These are phyloP conservation scores for Drosophila diplacantha DNA, from an alignment of 2,888 invertebrate genomes.

Conservation along the genomic window DNA sequence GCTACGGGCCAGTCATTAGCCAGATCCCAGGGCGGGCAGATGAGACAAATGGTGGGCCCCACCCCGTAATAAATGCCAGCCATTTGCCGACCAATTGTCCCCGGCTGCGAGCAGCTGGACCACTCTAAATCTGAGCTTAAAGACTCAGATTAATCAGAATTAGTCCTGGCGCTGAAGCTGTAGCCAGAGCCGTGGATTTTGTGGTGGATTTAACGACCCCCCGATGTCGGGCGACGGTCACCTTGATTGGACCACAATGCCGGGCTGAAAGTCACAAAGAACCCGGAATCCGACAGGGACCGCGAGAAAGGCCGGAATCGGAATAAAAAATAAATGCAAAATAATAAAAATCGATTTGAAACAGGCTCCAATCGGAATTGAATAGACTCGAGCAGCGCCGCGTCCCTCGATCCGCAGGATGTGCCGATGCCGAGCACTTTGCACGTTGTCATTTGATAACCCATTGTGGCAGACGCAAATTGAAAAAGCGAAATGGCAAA, in stretches of 20 bases:
- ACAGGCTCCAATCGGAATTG: conserved; percentile 71
- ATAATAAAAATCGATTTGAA: conserved; percentile 70
- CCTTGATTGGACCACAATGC: conserved; percentile 38
- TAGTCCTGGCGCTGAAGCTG: conserved; percentile 22
- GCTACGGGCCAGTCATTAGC: conserved; percentile 58
- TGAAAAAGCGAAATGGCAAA: conserved; percentile 61
- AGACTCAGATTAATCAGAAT: conserved; percentile 52
- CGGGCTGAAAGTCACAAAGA: conserved; percentile 23
- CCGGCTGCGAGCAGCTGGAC: conserved; percentile 35
- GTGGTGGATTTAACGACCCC: conserved; percentile 31
- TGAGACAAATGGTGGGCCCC: conserved; percentile 45
- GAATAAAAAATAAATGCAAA: conserved; percentile 49
- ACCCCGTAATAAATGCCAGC: conserved; percentile 53
- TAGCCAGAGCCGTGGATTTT: conserved; percentile 23
- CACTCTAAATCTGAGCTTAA: conserved; percentile 41
- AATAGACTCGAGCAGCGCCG: conserved; percentile 51
- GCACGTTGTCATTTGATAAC: conserved; percentile 73
- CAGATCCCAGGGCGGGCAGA: conserved; percentile 6
- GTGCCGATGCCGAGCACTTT: conserved; percentile 49
- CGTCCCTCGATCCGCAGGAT: conserved; percentile 44
- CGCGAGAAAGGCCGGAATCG: conserved; percentile 8
- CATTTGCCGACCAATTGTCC: conserved; percentile 58
- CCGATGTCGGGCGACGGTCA: conserved; percentile 32
- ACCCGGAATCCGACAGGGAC: conserved; percentile 12
- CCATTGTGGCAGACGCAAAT: conserved; percentile 70